Evolutionary conservation across 1,140 invertebrate genomes (phyloP), one percentile per base, ranked within the genome.

Genomic region (Bradysia coprophila): DNA sequence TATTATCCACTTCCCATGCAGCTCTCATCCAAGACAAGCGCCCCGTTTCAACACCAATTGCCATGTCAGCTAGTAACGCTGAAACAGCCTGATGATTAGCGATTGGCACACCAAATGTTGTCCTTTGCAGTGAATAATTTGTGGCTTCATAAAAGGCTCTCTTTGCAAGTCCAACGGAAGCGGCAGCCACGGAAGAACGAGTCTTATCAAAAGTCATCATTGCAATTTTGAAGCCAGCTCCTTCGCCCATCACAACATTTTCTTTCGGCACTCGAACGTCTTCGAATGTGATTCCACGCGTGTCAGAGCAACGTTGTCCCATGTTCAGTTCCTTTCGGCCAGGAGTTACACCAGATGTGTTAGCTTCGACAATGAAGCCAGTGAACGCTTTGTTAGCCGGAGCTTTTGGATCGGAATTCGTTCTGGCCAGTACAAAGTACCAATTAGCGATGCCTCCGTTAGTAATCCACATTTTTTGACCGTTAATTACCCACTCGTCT

Each of bases 391-490:
- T 95, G 46, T 75, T 73, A 3, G 91, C 71, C 19, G 91, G 76
- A 41, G 71, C 69, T 65, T 95, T 95, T n/a, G 91, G 91, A 62
- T 97, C 88, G 3, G 86, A 73, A 63, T 91, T 79, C 1, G 91
- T 93, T 47, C 91, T 72, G 0, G 93, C 89, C 40, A 98, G 64
- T n/a, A 98, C 82, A 58, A 97, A 97, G 56, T 92, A 97, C 92
- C 92, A 98, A 60, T 89, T 93, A 21, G 94, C 93, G 24, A 90
- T 78, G 21, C 93, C 92, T 23, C 88, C 92, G 59, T 96, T 95
- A 32, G 93, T 98, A 49, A 98, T 98, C 94, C 94, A 98, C 94
- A 97, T 97, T 66, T 95, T 97, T 53, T 91, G 85, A 11, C 94
- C 94, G 66, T 97, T 97, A 6, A 98, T 52, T 43, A 98, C 74